Evolutionary conservation across 2,113 vertebrate species (phyloP).

Genomic region (Zeus faber): DNA sequence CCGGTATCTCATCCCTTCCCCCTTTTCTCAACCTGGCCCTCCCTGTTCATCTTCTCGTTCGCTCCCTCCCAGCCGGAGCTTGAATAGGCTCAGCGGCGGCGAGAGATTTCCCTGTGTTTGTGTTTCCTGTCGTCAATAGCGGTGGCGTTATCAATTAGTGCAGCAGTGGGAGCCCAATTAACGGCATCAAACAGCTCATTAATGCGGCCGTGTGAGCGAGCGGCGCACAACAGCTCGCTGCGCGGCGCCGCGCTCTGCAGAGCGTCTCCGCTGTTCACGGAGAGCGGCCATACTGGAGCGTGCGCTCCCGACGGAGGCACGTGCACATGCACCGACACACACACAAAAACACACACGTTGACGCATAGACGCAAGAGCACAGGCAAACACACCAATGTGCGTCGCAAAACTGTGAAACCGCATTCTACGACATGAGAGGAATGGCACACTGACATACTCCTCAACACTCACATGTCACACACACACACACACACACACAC

Average conservation of each 20-base stretch:
- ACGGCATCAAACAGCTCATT: conserved; percentile 83
- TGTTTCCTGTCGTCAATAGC: conserved; percentile 75
- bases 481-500: conserved; percentile 14
- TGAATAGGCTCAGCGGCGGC: conserved; percentile 56
- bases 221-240: conserved; percentile 57
- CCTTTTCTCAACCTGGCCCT: conserved; percentile 22
- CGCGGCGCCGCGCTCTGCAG: conserved; percentile 52
- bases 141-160: conserved; percentile 81
- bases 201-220: conserved; percentile 77
- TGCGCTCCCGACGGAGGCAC: too few species aligned
- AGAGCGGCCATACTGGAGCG: neutral
- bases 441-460: neutral
- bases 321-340: too few species aligned
- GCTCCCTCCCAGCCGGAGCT: conserved; percentile 45
- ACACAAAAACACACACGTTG: too few species aligned
- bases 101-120: conserved; percentile 61
- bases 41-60: conserved; percentile 34
- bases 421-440: neutral
- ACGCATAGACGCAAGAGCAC: too few species aligned
- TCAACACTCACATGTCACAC: neutral
- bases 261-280: conserved; percentile 28
- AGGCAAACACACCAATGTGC: too few species aligned
- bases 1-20: conserved; percentile 18
- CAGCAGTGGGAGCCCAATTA: conserved; percentile 83
- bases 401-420: too few species aligned